Base-by-base conservation (phyloP, 2,113 vertebrate species). In the Chlamydotis undulata region DNA sequence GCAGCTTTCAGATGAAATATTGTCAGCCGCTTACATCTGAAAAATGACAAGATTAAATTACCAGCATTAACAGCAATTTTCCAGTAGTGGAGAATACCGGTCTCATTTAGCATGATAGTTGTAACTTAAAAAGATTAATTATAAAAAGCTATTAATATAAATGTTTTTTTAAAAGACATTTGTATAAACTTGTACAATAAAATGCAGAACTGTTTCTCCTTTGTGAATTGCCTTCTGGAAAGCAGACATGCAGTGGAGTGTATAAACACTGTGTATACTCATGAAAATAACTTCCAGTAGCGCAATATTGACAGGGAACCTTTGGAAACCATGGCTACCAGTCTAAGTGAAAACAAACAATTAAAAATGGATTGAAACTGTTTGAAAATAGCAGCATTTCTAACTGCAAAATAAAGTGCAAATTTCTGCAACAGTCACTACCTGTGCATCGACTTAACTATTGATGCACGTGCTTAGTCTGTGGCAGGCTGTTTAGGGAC, bases 241-340 rank as follows among this genome's bases (percentile, higher is more conserved):
- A 49, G 33, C 31, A 84, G 26, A 57, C 2, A 1, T 43, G 35
- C 6, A 52, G 7, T 25, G 12, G 19, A 21, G 39, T 83, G 15
- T 35, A 47, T 67, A 74, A 88, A 77, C 10, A 6, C 22, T 47
- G 28, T 2, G 4, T 12, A 39, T 28, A 33, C 68, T 43, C 47
- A 39, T 6, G 21, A 74, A 93, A 92, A 71, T 59, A 78, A 56
- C 50, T 90, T 90, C 52, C 71, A 74, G 1, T 83, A 67, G 19
- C 9, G 33, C 12, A 28, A 25, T 67, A 84, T 83, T 92, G 56
- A 64, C 39, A 81, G 22, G 15, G 19, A 86, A 60, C 11, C 39
- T 86, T 71, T 90, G 85, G 82, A 96, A 95, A 90, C 83, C 69
- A 64, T 50, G 45, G 19, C 43, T 94, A 95, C 76, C 56, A 75